Base-by-base conservation (phyloP, 30 jellyfish, hydroid and myxozoan genomes). In the Clytia hemisphaerica region DNA sequence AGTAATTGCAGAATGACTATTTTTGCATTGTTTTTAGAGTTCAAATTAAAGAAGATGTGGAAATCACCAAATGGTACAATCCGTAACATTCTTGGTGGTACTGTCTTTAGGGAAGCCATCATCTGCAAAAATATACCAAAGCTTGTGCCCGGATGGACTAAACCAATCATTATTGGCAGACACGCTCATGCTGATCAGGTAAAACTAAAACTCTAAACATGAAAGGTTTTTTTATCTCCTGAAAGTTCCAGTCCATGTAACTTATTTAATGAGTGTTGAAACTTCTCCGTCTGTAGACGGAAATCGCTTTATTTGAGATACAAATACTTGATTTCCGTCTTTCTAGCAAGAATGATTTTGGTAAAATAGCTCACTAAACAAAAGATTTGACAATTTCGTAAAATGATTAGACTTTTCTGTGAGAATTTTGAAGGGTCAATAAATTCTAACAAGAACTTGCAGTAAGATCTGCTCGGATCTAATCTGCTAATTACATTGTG, bases 171-270 rank as follows among this genome's bases (percentile, higher is more conserved):
- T 6, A 75, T 86, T 47, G 96, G 96, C 4, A 83, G 96, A 37
- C 96, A 86, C 79, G 96, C 96, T 18, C 85, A 79, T 64, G 96
- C 77, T 2, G 96, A 86, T 45, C 96, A 86, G 92, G 96, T 86
- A 50, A 6, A n/a, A n/a, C n/a, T n/a, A n/a, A n/a, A n/a, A n/a
- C n/a, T n/a, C n/a, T n/a, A n/a, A n/a, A n/a, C n/a, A n/a, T n/a
- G n/a, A n/a, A n/a, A n/a, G n/a, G n/a, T n/a, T n/a, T n/a, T n/a
- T n/a, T n/a, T n/a, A n/a, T n/a, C n/a, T n/a, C n/a, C n/a, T n/a
- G n/a, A n/a, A n/a, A n/a, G n/a, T n/a, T n/a, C n/a, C n/a, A n/a
- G n/a, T n/a, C n/a, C n/a, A n/a, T n/a, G n/a, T n/a, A n/a, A n/a
- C n/a, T n/a, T n/a, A n/a, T n/a, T n/a, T n/a, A n/a, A n/a, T n/a